Base-by-base conservation (phyloP, 1,140 invertebrate genomes). In the Penaeus vannamei region DNA sequence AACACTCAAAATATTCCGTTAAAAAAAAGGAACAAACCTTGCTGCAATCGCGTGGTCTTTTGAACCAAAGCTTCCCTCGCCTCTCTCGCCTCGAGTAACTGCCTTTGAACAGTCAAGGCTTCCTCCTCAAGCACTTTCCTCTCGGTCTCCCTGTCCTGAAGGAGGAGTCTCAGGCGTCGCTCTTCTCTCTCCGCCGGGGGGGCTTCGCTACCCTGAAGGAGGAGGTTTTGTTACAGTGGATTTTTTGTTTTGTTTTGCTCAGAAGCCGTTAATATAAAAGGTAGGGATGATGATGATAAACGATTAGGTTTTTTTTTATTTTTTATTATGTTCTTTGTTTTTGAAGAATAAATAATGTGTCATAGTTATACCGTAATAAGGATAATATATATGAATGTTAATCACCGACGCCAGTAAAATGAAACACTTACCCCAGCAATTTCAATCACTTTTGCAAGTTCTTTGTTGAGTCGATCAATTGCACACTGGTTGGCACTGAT, bases 391-490 rank as follows among this genome's bases (percentile, higher is more conserved):
- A 42, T 42, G 36, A 42, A 53, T 53, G 53, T 5, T 53, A 17
- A 12, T 53, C 53, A 1, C 17, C 53, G 0, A 8, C 53, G 14
- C 0, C 0, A 53, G 2, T 53, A 53, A 53, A 53, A 53, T 53
- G 12, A 53, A 53, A 14, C 53, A 53, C 82, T 89, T 29, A 85
- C 87, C 60, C 83, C 82, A 19, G 87, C 60, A 23, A 89, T 29
- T 29, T 85, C 72, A n/a, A 89, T 32, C 19, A 60, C 82, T 64
- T 89, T 89, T 32, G 76, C 83, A 72, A 89, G 83, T 42, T 89
- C 82, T 42, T 89, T 89, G 87, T 89, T 89, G 82, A 89, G 82
- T 12, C 82, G 46, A 77, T 89, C 87, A 5, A 77, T 61, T 26
- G 82, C 59, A 46, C 87, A 62, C 60, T 89, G 82, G 72, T 89